A percentile compares a stretch with the other conserved stretches of the same genome.
Conservation (phyloP, 92 coral and sea anemone species). For the Galaxea fascicularis region DNA sequence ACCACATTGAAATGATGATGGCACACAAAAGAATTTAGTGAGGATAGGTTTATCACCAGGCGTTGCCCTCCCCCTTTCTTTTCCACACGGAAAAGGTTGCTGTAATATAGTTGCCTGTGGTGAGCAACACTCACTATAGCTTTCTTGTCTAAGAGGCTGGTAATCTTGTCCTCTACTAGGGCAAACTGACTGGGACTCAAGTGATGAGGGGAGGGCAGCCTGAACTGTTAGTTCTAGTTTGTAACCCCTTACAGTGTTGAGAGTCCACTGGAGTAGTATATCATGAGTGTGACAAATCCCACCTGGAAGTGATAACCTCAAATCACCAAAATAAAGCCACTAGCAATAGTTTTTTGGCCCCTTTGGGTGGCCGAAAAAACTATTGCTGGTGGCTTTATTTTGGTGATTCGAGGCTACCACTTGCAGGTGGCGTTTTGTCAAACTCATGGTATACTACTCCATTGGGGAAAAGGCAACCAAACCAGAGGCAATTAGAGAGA, state of each 20-base stretch:
- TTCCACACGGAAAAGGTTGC: constrained; percentile 42
- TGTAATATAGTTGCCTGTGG: constrained; percentile 17
- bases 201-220: constrained; percentile 1
- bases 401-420: no score
- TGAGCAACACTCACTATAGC: constrained; percentile 31
- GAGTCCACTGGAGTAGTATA: constrained; percentile 32
- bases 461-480: no score
- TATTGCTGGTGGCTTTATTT: no score
- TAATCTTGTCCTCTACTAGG: constrained; percentile 27
- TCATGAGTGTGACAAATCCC: no score
- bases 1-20: constrained; percentile 46
- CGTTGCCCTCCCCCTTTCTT: constrained; percentile 61
- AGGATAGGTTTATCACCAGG: constrained; percentile 48
- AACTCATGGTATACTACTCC: no score
- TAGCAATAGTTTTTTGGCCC: no score
- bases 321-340: no score
- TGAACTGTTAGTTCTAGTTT: constrained; percentile 24
- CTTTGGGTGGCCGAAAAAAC: no score
- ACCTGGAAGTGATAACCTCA: no score
- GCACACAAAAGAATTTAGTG: constrained; percentile 41
- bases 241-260: constrained; percentile 32
- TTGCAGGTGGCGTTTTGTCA: no score
- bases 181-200: constrained; percentile 11
- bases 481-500: no score
- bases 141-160: constrained; percentile 35